A percentile compares a stretch with the other conserved stretches of the same genome.
Conservation (phyloP, 2,888 invertebrate genomes). For the Oscheius sp. region DNA sequence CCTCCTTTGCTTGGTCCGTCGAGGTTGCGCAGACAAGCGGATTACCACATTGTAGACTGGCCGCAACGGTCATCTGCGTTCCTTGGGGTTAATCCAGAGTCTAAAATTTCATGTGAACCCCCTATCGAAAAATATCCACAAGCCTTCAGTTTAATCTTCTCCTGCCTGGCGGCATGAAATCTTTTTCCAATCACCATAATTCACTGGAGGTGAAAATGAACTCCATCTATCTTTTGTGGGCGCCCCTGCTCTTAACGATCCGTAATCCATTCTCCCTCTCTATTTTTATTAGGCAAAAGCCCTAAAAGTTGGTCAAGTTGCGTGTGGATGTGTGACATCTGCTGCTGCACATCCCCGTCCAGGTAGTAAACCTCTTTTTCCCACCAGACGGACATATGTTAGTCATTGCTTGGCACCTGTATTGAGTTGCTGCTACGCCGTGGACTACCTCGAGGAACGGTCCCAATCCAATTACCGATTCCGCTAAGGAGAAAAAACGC, state of each 20-base stretch:
- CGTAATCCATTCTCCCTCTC: not conserved
- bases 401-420: not conserved
- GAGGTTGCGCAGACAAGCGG: slow-evolving; percentile 28
- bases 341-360: not conserved
- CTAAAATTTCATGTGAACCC: too few relatives aligned
- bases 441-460: not conserved
- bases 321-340: too few relatives aligned
- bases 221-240: slow-evolving; percentile 15
- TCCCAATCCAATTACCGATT: slow-evolving; percentile 22
- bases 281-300: not conserved
- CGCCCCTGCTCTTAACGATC: not conserved
- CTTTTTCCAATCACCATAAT: slow-evolving; percentile 7
- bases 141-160: not conserved
- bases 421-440: not conserved
- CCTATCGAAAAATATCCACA: not conserved
- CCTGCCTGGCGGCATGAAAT: not conserved
- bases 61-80: slow-evolving; percentile 3
- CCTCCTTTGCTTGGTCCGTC: slow-evolving; percentile 26
- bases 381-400: slow-evolving; percentile 2
- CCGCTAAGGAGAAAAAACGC: slow-evolving; percentile 13
- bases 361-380: not conserved
- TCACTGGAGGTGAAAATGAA: slow-evolving; percentile 15
- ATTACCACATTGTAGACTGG: slow-evolving; percentile 22
- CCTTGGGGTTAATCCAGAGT: not conserved
- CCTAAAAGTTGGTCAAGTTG: not conserved